Percentiles rank a stretch among this genome's conserved stretches.
Evolutionary conservation across 2,888 invertebrate species (phyloP).

Genomic region (Hydroisotoma schaefferi): DNA sequence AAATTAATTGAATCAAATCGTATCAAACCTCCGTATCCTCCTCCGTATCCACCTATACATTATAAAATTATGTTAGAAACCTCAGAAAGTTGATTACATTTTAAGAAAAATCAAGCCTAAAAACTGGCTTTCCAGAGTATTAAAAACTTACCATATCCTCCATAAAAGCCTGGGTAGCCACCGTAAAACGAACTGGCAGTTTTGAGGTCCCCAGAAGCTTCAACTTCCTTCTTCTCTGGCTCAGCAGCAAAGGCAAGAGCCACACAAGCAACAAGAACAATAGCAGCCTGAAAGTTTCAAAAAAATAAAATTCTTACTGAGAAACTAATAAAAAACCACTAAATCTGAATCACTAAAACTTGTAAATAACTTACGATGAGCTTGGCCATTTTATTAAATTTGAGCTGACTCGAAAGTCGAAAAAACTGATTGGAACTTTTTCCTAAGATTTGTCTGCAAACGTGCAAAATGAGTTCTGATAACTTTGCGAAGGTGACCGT

Average conservation of each 20-base stretch:
- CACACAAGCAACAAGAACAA: constrained; percentile 42
- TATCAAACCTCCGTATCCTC: no score
- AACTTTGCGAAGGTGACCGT: not conserved
- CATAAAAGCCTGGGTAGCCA: no score
- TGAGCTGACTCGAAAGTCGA: constrained; percentile 19
- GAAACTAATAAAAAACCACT: constrained; percentile 4
- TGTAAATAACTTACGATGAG: constrained; percentile 37
- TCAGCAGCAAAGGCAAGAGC: constrained; percentile 36
- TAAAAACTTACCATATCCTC: constrained; percentile 17
- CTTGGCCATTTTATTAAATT: constrained; percentile 40
- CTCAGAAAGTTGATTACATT: no score
- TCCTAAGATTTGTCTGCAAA: constrained; percentile 9
- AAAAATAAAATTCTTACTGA: constrained; percentile 10
- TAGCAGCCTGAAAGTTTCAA: constrained; percentile 28
- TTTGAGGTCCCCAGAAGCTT: constrained; percentile 38
- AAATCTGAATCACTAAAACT: not conserved
- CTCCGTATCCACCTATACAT: no score
- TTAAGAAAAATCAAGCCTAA: not conserved
- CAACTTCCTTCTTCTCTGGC: constrained; percentile 38
- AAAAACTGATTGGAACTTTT: constrained; percentile 3
- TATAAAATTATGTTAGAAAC: no score
- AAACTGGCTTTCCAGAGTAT: not conserved
- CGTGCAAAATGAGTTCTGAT: constrained; percentile 27
- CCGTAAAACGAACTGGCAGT: constrained; percentile 43
- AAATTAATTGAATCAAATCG: no score